phyloP scores from a whole-genome alignment of 2,888 invertebrate species.

The Philopedon plagiatum region DNA sequence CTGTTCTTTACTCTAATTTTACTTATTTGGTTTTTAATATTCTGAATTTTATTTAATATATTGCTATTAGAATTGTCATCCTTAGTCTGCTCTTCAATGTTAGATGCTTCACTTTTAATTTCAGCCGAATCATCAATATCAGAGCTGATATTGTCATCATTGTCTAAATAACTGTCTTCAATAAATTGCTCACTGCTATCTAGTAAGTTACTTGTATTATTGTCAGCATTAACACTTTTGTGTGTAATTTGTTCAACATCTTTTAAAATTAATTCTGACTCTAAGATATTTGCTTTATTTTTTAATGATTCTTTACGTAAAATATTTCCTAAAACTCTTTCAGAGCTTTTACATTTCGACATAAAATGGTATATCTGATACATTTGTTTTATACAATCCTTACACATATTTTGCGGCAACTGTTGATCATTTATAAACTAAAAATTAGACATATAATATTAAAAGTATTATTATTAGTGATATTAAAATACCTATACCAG shows the following conservation, averaged over 20 bases:
- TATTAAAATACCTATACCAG: no score
- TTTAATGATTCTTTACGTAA: slow-evolving; percentile 23
- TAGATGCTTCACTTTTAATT: slow-evolving; percentile 5
- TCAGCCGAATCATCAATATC: slow-evolving; percentile 24
- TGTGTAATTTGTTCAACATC: not conserved
- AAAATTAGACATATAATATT: slow-evolving; percentile 19
- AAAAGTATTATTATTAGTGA: not conserved
- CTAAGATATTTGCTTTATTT: slow-evolving; percentile 6
- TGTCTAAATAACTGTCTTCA: slow-evolving; percentile 3
- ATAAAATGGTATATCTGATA: slow-evolving; percentile 43
- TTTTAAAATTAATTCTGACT: not conserved
- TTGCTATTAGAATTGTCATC: slow-evolving; percentile 4
- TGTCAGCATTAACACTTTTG: not conserved
- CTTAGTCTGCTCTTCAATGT: not conserved
- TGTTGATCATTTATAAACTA: slow-evolving; percentile 40
- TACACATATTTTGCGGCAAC: slow-evolving; percentile 49
- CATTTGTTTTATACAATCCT: slow-evolving; percentile 45
- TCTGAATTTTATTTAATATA: slow-evolving; percentile 24
- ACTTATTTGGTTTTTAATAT: slow-evolving; percentile 35
- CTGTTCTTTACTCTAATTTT: slow-evolving; percentile 39
- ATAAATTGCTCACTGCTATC: not conserved
- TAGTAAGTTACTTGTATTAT: slow-evolving; percentile 6
- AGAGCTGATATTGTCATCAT: slow-evolving; percentile 20
- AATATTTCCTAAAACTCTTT: slow-evolving; percentile 35
- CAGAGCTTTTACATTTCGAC: slow-evolving; percentile 44